Evolutionary conservation across 2,797 vertebrate species (phyloP).

Genomic region (Gallinago solitaria): DNA sequence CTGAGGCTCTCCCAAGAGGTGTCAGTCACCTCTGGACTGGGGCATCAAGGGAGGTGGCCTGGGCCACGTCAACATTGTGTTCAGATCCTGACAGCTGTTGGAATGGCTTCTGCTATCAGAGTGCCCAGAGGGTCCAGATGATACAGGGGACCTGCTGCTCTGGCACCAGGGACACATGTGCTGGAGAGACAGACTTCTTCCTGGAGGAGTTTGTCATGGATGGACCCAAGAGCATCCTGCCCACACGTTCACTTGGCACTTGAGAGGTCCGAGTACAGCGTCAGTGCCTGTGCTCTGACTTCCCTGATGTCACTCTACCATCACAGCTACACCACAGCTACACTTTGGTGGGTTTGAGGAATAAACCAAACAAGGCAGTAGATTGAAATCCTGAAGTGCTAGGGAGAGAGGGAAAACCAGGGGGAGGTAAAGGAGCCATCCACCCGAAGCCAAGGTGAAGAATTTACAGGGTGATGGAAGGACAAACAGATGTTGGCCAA

Average conservation of each 20-base stretch:
- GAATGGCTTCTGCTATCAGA: background rate
- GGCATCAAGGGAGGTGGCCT: background rate
- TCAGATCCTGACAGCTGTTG: background rate
- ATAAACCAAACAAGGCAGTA: background rate
- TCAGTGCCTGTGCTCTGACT: background rate
- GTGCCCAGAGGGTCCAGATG: background rate
- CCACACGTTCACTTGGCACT: background rate
- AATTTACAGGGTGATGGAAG: background rate
- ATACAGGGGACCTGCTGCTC: background rate
- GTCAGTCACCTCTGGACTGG: background rate
- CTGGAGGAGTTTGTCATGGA: background rate
- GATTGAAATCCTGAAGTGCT: background rate
- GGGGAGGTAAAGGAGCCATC: background rate
- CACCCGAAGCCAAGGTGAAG: background rate
- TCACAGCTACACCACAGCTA: background rate
- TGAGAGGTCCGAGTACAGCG: background rate
- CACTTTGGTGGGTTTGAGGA: background rate
- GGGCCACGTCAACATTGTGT: background rate
- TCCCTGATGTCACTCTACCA: fast-evolving
- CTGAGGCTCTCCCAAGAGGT: background rate
- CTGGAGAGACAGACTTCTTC: background rate
- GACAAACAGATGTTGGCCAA: background rate
- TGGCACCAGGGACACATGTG: fast-evolving
- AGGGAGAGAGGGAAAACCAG: background rate
- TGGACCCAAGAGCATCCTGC: background rate